phyloP scores from a whole-genome alignment of 2,113 vertebrate species.

The Pitta sordida region DNA sequence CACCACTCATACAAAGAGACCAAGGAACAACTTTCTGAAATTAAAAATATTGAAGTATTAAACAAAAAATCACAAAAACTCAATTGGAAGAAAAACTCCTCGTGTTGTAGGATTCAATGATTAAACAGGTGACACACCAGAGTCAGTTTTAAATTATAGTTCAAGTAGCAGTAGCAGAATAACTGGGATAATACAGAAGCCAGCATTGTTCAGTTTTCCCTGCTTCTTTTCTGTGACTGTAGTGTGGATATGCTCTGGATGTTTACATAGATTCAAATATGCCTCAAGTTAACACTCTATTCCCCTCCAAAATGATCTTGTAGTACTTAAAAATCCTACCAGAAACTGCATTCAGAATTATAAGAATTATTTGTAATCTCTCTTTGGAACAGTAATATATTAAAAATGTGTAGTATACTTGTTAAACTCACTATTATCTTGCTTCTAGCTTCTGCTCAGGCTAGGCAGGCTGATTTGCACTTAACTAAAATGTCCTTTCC shows the following conservation, averaged over 20 bases:
- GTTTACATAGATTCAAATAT: background rate
- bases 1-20: background rate
- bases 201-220: background rate
- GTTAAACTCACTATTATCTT: background rate
- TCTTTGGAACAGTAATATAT: background rate
- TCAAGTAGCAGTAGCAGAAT: background rate
- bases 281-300: background rate
- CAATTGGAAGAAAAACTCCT: background rate
- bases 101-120: background rate
- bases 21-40: background rate
- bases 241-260: background rate
- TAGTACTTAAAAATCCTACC: background rate
- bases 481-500: background rate
- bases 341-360: background rate
- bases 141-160: background rate
- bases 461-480: background rate
- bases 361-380: background rate
- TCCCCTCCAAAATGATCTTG: background rate
- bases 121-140: background rate
- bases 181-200: background rate
- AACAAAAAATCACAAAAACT: background rate
- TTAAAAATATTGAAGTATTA: background rate
- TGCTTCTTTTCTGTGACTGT: background rate
- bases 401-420: background rate
- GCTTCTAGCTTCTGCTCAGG: rapidly evolving